These are phyloP conservation scores for Schizopygopsis malacanthus DNA, from an alignment of 2,797 vertebrate species.

Conservation along the genomic window DNA sequence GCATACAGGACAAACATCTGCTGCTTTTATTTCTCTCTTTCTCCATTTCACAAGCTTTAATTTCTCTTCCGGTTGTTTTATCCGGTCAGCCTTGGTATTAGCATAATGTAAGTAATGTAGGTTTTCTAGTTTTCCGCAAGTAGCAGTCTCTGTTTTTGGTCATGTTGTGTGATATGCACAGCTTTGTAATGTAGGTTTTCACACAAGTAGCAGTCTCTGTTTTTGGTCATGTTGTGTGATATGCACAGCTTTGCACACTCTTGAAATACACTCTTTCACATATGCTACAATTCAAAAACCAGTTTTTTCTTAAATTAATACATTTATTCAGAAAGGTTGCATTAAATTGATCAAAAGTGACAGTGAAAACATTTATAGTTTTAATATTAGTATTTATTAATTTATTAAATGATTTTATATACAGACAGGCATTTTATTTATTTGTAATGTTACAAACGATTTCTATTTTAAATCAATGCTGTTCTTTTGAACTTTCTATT, in stretches of 20 bases:
- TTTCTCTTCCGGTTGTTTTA: conserved; percentile 35
- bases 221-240: not conserved
- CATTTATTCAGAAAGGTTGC: too few species aligned
- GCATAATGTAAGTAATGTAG: not conserved
- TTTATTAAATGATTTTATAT: not conserved
- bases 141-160: not conserved
- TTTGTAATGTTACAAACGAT: not conserved
- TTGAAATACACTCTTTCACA: not conserved
- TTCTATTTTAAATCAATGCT: not conserved
- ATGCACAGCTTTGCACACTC: not conserved
- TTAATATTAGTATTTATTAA: too few species aligned
- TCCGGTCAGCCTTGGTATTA: not conserved
- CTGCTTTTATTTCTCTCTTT: conserved; percentile 44
- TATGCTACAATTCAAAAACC: not conserved
- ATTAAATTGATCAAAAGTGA: not conserved
- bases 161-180: not conserved
- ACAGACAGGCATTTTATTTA: not conserved
- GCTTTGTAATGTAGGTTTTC: not conserved
- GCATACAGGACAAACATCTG: conserved; percentile 23
- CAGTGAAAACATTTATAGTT: not conserved
- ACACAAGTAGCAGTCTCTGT: not conserved
- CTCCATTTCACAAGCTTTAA: conserved; percentile 23
- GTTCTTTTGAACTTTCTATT: not conserved
- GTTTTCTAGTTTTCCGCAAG: not conserved
- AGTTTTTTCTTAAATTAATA: not conserved